phyloP scores from a whole-genome alignment of 2,888 invertebrate species.

The Heliconius aoede region DNA sequence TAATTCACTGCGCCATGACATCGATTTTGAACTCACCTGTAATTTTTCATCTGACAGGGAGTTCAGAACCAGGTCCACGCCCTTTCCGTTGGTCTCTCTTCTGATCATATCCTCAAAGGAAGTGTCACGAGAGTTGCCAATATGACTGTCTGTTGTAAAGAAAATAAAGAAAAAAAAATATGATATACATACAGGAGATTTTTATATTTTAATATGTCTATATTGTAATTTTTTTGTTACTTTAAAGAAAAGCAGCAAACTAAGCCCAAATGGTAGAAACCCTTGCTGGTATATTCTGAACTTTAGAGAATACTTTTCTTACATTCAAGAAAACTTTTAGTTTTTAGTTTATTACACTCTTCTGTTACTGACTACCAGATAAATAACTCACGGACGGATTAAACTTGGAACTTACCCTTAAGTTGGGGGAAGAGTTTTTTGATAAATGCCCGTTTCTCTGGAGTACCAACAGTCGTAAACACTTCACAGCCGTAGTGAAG shows the following conservation, averaged over 20 bases:
- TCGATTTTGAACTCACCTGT: slow-evolving; percentile 69
- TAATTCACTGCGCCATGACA: not conserved
- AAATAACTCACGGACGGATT: too few relatives aligned
- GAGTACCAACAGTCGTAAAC: slow-evolving; percentile 96
- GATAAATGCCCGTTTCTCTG: slow-evolving; percentile 94
- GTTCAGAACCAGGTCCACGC: slow-evolving; percentile 96
- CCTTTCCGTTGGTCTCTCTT: slow-evolving; percentile 90
- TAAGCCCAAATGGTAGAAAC: too few relatives aligned
- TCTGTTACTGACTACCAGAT: too few relatives aligned
- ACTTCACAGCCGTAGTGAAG: slow-evolving; percentile 94
- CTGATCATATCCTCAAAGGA: slow-evolving; percentile 94
- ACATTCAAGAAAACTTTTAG: too few relatives aligned
- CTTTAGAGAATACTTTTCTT: too few relatives aligned
- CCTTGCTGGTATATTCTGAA: too few relatives aligned
- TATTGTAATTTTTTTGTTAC: too few relatives aligned
- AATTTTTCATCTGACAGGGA: slow-evolving; percentile 96
- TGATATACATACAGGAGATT: not conserved
- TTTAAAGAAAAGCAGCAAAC: too few relatives aligned
- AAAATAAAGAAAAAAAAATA: not conserved
- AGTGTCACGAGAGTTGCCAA: slow-evolving; percentile 93
- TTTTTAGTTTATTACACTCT: too few relatives aligned
- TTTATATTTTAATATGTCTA: not conserved
- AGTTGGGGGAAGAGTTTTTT: slow-evolving; percentile 93
- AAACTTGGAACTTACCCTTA: slow-evolving; percentile 70
- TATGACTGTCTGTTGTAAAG: slow-evolving; percentile 81